These are phyloP conservation scores for Eupithecia centaureata DNA, from an alignment of 2,888 invertebrate species.

Conservation along the genomic window DNA sequence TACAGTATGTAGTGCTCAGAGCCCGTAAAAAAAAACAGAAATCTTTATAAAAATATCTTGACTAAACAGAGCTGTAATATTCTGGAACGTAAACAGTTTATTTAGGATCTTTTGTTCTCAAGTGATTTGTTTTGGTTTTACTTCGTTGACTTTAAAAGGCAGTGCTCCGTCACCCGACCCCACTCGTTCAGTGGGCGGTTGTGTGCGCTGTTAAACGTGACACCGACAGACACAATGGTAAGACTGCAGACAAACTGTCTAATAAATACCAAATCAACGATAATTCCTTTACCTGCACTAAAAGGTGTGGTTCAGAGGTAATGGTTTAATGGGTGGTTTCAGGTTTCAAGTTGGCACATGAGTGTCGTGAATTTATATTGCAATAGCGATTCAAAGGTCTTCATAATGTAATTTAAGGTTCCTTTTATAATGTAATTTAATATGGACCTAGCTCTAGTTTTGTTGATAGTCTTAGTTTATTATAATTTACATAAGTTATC, in stretches of 20 bases:
- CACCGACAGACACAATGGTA: slow-evolving; percentile 22
- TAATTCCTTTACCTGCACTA: slow-evolving; percentile 3
- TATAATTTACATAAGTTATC: too few relatives aligned
- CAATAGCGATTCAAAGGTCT: neutral
- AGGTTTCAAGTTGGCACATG: neutral
- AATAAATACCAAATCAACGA: slow-evolving; percentile 18
- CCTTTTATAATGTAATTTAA: neutral
- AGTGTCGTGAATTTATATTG: neutral
- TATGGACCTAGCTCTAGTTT: neutral
- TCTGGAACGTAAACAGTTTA: neutral
- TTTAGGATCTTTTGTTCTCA: neutral
- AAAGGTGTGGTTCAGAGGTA: neutral
- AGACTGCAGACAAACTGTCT: slow-evolving; percentile 16
- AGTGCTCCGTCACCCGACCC: slow-evolving; percentile 18
- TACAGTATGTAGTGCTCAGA: neutral
- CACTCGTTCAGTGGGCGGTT: slow-evolving; percentile 20
- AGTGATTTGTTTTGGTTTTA: neutral
- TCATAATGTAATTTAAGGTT: too few relatives aligned
- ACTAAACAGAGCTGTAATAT: neutral
- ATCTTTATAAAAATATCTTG: neutral
- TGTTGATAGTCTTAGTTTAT: neutral
- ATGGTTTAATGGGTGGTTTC: neutral
- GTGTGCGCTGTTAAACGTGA: slow-evolving; percentile 20
- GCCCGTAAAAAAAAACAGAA: neutral
- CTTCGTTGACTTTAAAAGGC: neutral